Conservation (phyloP, 2,113 vertebrate species). For the Myotis brandtii region DNA sequence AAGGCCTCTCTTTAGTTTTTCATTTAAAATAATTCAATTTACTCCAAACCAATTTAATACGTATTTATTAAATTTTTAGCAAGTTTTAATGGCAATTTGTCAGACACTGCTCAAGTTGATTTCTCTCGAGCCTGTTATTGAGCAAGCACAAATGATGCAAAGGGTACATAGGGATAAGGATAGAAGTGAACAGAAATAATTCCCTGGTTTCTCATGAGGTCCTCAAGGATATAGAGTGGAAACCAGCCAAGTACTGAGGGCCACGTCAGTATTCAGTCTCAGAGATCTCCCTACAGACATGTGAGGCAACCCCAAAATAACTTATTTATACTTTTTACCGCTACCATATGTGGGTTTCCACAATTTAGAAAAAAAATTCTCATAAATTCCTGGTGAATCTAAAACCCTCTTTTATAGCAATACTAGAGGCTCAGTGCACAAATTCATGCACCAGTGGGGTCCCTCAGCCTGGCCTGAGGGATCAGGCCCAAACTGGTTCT, state of each 20-base stretch:
- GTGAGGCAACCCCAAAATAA: neutral
- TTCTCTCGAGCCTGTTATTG: neutral
- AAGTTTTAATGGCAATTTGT: neutral
- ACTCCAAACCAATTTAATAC: constrained; percentile 16
- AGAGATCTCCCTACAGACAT: neutral
- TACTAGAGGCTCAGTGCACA: too few species aligned
- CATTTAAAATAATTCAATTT: constrained; percentile 39
- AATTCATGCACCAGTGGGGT: too few species aligned
- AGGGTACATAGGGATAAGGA: neutral
- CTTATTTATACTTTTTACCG: neutral
- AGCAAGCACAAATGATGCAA: neutral
- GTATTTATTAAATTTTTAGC: constrained; percentile 41
- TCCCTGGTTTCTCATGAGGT: neutral
- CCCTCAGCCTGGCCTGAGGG: too few species aligned
- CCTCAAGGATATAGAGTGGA: neutral
- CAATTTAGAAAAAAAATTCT: neutral
- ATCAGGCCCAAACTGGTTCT: too few species aligned
- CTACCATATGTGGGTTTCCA: neutral
- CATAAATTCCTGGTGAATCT: neutral
- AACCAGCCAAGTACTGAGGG: neutral
- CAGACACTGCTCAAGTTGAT: neutral
- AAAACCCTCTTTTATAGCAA: neutral
- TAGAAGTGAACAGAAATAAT: neutral
- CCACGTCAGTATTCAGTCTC: neutral
- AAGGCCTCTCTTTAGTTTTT: neutral